Evolutionary conservation across 2,113 vertebrate genomes (phyloP).

Genomic region (Amblyopsis rosae): DNA sequence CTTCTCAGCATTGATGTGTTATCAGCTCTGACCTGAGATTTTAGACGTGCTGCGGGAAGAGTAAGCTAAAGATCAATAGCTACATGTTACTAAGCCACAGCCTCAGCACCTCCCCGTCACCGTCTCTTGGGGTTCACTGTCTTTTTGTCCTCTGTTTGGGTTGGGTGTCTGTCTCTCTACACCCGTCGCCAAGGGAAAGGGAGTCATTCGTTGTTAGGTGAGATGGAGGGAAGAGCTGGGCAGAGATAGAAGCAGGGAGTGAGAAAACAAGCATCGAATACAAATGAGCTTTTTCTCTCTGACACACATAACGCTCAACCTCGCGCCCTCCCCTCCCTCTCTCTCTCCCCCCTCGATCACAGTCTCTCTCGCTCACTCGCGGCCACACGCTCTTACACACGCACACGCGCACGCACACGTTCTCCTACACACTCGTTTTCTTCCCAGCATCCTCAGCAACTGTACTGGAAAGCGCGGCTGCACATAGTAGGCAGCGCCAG

Average conservation of each 20-base stretch:
- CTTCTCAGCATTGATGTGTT: background rate
- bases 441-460: conserved; percentile 47
- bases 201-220: background rate
- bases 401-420: conserved; percentile 53
- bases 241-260: conserved; percentile 26
- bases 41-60: conserved; percentile 9
- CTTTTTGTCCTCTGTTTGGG: conserved; percentile 20
- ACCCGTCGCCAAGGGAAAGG: conserved; percentile 6
- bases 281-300: conserved; percentile 67
- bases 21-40: conserved; percentile 36
- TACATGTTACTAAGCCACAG: conserved; percentile 54
- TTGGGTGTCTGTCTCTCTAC: conserved; percentile 43
- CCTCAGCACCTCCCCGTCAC: background rate
- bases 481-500: conserved; percentile 54
- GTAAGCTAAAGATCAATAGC: conserved; percentile 37
- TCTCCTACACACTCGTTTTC: conserved; percentile 29
- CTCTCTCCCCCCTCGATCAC: conserved; percentile 36
- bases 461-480: conserved; percentile 38
- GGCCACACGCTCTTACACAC: conserved; percentile 16
- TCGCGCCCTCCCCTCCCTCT: conserved; percentile 31
- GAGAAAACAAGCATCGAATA: conserved; percentile 67
- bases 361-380: conserved; percentile 35
- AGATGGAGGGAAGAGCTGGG: conserved; percentile 10
- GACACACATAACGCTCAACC: conserved; percentile 61
- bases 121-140: conserved; percentile 22